These are phyloP conservation scores for Isaurus tuberculatus DNA, from an alignment of 92 coral and sea anemone species.

Conservation along the genomic window DNA sequence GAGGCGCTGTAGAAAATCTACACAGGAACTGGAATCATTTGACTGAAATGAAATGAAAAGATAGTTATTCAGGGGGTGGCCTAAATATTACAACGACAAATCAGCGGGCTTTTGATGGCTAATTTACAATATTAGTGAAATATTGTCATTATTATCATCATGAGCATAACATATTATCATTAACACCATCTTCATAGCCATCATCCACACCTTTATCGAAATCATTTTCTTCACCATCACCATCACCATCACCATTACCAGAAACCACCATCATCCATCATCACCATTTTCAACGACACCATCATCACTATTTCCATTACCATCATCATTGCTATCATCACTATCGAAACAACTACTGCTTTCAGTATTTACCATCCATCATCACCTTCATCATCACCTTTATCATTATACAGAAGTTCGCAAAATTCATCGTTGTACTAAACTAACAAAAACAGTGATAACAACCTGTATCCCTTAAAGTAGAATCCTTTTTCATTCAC, in stretches of 20 bases:
- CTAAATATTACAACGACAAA: not conserved
- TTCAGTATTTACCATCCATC: not conserved
- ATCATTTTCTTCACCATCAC: not conserved
- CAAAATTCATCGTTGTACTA: not conserved
- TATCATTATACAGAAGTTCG: not conserved
- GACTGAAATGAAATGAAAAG: constrained; percentile 53
- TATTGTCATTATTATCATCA: too few species aligned
- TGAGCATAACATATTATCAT: too few species aligned
- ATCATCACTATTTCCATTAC: not conserved
- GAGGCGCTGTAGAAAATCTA: constrained; percentile 74
- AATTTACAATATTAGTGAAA: too few species aligned
- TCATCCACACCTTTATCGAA: too few species aligned
- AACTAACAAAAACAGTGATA: not conserved
- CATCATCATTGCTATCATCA: not conserved
- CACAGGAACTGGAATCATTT: constrained; percentile 56
- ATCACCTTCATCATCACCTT: not conserved
- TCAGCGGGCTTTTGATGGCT: too few species aligned
- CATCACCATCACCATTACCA: not conserved
- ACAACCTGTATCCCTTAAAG: not conserved
- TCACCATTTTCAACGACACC: not conserved
- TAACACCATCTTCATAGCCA: too few species aligned
- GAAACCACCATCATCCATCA: not conserved
- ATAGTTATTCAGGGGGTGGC: not conserved
- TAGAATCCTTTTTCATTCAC: not conserved
- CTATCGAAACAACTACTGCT: not conserved